phyloP scores from a whole-genome alignment of 2,888 invertebrate species.

The Calephelis perditalis region DNA sequence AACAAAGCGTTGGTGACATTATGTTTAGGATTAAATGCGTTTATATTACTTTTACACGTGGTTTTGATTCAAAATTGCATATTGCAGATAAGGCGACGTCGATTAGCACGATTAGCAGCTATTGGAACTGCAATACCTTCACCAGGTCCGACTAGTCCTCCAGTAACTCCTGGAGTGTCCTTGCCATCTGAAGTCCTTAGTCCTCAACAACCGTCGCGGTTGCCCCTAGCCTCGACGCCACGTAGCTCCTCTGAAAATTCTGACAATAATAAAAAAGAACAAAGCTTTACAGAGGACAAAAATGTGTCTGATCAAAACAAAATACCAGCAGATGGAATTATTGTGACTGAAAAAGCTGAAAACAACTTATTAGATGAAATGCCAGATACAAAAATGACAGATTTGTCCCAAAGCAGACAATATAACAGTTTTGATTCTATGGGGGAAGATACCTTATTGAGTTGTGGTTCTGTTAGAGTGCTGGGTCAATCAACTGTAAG shows the following conservation, averaged over 20 bases:
- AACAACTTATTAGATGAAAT: conserved; percentile 70
- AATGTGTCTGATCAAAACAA: conserved; percentile 56
- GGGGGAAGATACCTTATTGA: conserved; percentile 65
- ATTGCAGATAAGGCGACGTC: conserved; percentile 85
- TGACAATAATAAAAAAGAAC: conserved; percentile 60
- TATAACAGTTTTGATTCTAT: conserved; percentile 73
- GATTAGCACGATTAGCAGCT: conserved; percentile 84
- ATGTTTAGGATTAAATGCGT: conserved; percentile 46
- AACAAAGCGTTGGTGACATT: conserved; percentile 70
- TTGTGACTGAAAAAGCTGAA: conserved; percentile 71
- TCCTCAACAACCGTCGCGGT: conserved; percentile 39
- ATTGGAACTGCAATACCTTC: conserved; percentile 73
- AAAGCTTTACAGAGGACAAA: conserved; percentile 57
- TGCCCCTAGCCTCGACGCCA: conserved; percentile 46
- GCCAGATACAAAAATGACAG: conserved; percentile 74
- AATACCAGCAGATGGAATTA: conserved; percentile 65
- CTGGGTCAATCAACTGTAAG: conserved; percentile 58
- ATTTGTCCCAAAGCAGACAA: conserved; percentile 68
- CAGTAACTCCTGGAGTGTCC: conserved; percentile 67
- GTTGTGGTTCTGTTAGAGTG: conserved; percentile 67
- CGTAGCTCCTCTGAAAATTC: conserved; percentile 48
- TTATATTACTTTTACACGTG: conserved; percentile 32
- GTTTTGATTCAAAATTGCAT: conserved; percentile 14
- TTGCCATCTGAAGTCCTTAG: conserved; percentile 47
- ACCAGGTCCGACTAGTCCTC: conserved; percentile 65